A percentile compares a stretch with the other conserved stretches of the same genome.
Evolutionary conservation across 2,113 vertebrate species (phyloP).

Genomic region (Galbula dea): DNA sequence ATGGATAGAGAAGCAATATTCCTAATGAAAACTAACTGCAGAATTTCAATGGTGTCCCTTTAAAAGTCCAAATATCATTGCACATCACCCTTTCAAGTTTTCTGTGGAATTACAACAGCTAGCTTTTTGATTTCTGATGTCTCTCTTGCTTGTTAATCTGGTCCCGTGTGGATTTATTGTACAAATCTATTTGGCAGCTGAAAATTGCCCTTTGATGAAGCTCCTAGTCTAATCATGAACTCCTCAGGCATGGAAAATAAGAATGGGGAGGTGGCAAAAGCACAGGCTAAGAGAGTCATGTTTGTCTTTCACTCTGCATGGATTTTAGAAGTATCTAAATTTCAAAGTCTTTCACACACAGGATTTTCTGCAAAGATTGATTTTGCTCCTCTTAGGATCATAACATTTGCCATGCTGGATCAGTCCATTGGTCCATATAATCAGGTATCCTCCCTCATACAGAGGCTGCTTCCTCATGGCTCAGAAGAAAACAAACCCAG

Average conservation of each 20-base stretch:
- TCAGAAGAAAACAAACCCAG: slow-evolving; percentile 4
- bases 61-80: slow-evolving; percentile 36
- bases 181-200: slow-evolving; percentile 62
- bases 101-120: slow-evolving; percentile 53
- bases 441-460: neutral
- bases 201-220: slow-evolving; percentile 64
- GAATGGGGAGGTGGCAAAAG: slow-evolving; percentile 16
- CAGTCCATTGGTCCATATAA: slow-evolving; percentile 29
- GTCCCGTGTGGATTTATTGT: slow-evolving; percentile 58
- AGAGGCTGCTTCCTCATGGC: neutral
- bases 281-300: neutral
- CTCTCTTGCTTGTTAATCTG: slow-evolving; percentile 63
- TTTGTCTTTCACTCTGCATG: slow-evolving; percentile 33
- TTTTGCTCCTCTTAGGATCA: slow-evolving; percentile 2
- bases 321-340: slow-evolving; percentile 11
- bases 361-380: slow-evolving; percentile 28
- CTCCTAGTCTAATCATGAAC: slow-evolving; percentile 31
- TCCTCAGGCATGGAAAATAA: slow-evolving; percentile 32
- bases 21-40: neutral
- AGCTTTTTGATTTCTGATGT: slow-evolving; percentile 62
- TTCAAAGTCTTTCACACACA: slow-evolving; percentile 23
- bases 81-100: slow-evolving; percentile 51
- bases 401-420: slow-evolving; percentile 11
- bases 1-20: neutral
- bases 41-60: slow-evolving; percentile 3